A percentile compares a stretch with the other conserved stretches of the same genome.
phyloP scores from a whole-genome alignment of 2,797 vertebrate species.

The Molossus alvarezi region DNA sequence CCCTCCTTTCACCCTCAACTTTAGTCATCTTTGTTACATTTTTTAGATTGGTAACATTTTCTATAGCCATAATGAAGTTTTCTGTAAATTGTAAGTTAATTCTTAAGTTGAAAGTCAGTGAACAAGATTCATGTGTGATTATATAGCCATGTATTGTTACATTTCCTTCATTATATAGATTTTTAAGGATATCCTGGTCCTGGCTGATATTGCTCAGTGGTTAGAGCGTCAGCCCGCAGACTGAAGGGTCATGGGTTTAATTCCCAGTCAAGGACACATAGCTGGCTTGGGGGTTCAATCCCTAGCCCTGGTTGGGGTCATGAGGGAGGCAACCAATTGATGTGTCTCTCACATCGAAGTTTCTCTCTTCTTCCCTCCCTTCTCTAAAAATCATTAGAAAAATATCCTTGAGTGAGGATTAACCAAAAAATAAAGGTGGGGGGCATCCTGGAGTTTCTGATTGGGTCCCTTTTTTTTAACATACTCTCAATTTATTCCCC shows the following conservation, averaged over 20 bases:
- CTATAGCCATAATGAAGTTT: background rate
- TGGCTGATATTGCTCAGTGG: no score
- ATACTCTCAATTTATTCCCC: background rate
- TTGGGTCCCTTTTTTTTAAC: slow-evolving; percentile 28
- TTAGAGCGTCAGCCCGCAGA: no score
- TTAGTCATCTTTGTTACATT: slow-evolving; percentile 27
- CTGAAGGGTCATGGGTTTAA: no score
- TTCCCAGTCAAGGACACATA: no score
- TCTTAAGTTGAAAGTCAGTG: slow-evolving; percentile 19
- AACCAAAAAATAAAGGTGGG: no score
- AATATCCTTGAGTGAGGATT: no score
- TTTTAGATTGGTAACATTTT: slow-evolving; percentile 39
- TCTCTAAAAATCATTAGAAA: no score
- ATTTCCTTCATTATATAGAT: background rate
- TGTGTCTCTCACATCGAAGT: no score
- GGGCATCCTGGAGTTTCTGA: slow-evolving; percentile 16
- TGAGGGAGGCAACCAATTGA: no score
- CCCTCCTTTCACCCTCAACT: background rate
- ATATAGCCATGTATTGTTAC: background rate
- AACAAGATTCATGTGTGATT: background rate
- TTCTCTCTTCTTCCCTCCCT: no score
- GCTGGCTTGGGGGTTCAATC: no score
- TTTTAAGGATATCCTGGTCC: background rate
- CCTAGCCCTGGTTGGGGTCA: no score
- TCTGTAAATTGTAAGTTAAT: slow-evolving; percentile 6